Evolutionary conservation across 2,113 vertebrate species (phyloP).

Genomic region (Panthera tigris): DNA sequence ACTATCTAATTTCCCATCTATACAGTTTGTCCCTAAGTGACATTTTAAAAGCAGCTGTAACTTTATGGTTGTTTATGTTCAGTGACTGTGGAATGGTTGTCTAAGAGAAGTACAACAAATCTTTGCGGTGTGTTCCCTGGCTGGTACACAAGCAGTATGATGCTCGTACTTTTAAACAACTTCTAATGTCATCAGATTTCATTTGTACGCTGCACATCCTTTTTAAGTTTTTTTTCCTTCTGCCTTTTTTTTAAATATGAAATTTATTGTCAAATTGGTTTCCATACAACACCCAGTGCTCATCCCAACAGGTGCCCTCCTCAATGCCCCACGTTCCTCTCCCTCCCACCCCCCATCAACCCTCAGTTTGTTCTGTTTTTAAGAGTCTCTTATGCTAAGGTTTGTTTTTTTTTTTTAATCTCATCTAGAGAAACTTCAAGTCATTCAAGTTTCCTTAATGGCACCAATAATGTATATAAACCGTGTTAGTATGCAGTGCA

Average conservation of each 20-base stretch:
- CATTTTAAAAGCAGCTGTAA: conserved; percentile 50
- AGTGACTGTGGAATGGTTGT: conserved; percentile 42
- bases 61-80: conserved; percentile 62
- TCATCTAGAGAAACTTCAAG: conserved; percentile 53
- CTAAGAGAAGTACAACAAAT: conserved; percentile 60
- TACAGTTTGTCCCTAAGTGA: conserved; percentile 56
- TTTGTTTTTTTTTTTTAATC: neutral
- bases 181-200: conserved; percentile 51
- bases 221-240: conserved; percentile 35
- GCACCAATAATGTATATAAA: conserved; percentile 4
- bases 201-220: conserved; percentile 51
- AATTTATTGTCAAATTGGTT: no score
- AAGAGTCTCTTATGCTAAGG: neutral
- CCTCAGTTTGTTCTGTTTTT: no score
- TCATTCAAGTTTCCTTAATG: conserved; percentile 36
- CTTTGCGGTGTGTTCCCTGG: conserved; percentile 45
- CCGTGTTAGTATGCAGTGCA: conserved; percentile 17
- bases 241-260: no score
- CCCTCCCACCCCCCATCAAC: no score
- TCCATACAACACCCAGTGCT: no score
- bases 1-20: conserved; percentile 60
- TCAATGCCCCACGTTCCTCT: no score
- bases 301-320: no score
- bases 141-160: neutral
- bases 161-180: conserved; percentile 58